Conservation (phyloP, 2,113 vertebrate species). For the Piliocolobus tephrosceles region DNA sequence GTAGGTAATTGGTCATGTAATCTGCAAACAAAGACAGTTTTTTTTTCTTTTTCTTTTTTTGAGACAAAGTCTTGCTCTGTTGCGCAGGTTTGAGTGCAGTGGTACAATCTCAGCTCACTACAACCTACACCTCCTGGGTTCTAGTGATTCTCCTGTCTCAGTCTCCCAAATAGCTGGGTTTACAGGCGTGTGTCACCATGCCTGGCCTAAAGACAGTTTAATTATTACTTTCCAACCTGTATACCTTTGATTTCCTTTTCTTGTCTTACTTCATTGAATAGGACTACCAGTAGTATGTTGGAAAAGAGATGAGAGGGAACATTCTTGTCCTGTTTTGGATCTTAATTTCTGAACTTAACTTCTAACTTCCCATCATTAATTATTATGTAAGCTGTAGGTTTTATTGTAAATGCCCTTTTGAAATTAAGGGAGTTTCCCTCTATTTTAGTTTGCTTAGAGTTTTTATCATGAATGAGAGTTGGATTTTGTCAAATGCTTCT, state of each 20-base stretch:
- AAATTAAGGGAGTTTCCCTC: neutral
- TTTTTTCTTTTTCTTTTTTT: neutral
- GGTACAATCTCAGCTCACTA: too few relatives aligned
- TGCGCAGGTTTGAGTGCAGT: too few relatives aligned
- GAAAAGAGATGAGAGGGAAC: neutral
- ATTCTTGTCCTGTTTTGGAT: neutral
- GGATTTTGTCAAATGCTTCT: neutral
- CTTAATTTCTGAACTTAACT: neutral
- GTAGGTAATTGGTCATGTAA: neutral
- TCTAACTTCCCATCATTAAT: neutral
- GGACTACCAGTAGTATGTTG: neutral
- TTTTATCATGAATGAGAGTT: neutral
- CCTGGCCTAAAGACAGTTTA: too few relatives aligned
- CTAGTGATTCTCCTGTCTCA: too few relatives aligned
- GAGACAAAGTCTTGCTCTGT: accelerated
- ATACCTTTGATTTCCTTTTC: neutral
- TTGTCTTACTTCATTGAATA: neutral
- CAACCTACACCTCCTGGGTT: too few relatives aligned
- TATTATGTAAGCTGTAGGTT: neutral
- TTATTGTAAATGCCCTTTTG: neutral
- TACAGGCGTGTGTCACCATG: too few relatives aligned
- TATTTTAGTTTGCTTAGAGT: neutral
- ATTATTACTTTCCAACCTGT: neutral
- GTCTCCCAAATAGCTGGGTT: too few relatives aligned
- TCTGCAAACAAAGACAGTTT: neutral